These are phyloP conservation scores for Platyscapa corneri DNA, from an alignment of 1,140 invertebrate genomes.

Conservation along the genomic window DNA sequence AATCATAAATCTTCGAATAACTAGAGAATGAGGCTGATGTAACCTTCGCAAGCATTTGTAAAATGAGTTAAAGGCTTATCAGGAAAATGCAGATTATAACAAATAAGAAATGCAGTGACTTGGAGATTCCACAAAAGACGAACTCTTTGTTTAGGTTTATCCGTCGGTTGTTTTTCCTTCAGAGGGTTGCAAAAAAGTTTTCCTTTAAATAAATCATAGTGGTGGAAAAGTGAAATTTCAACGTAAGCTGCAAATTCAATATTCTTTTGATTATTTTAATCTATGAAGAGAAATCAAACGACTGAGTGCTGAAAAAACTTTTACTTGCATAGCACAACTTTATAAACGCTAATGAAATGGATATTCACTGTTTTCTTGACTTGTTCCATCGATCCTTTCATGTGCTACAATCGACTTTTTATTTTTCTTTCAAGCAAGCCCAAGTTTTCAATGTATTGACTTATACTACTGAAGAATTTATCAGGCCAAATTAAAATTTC, in stretches of 20 bases:
- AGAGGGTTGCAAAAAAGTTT: not conserved
- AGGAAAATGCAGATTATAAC: not conserved
- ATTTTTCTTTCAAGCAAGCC: not conserved
- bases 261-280: slow-evolving; percentile 21
- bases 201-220: not conserved
- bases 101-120: not conserved
- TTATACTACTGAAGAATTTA: not conserved
- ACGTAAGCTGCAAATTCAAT: not conserved
- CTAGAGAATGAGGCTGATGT: not conserved
- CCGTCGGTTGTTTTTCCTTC: not conserved
- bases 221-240: not conserved
- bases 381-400: not conserved
- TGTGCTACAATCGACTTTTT: not conserved
- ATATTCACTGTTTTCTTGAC: slow-evolving; percentile 14
- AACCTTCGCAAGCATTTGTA: not conserved
- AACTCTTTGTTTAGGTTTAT: not conserved
- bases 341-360: slow-evolving; percentile 16
- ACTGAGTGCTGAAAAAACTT: slow-evolving; percentile 9
- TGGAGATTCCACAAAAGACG: not conserved
- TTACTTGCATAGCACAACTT: not conserved
- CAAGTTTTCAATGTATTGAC: not conserved
- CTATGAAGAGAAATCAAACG: slow-evolving; percentile 14
- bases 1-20: slow-evolving; percentile 27
- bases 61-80: not conserved
- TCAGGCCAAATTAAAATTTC: not conserved